phyloP scores from a whole-genome alignment of 2,888 invertebrate species.

The Gonocerus acuteangulatus region DNA sequence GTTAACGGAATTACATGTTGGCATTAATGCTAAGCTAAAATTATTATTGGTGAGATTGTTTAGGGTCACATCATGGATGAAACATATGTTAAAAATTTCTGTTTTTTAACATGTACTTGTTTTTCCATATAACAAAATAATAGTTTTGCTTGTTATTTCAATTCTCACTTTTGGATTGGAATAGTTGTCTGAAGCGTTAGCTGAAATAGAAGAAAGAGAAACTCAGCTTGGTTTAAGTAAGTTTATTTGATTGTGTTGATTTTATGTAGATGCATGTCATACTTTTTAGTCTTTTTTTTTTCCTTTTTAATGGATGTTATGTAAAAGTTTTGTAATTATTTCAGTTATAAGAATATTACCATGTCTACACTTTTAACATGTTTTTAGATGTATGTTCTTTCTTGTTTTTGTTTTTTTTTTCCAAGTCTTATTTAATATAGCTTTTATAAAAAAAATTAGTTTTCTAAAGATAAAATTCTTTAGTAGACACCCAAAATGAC shows the following conservation, averaged over 20 bases:
- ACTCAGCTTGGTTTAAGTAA: conserved; percentile 40
- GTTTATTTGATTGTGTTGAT: conserved; percentile 1
- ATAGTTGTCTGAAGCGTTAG: conserved; percentile 41
- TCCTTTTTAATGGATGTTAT: background rate
- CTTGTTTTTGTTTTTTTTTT: too few species aligned
- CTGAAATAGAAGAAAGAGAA: conserved; percentile 42
- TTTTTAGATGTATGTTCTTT: too few species aligned
- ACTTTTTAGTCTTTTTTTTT: background rate
- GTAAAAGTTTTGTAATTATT: too few species aligned
- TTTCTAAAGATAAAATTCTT: too few species aligned
- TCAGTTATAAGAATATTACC: too few species aligned
- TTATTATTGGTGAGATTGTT: background rate
- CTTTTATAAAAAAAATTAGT: too few species aligned
- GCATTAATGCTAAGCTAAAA: background rate
- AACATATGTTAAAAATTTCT: background rate
- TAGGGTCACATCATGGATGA: background rate
- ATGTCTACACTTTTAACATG: too few species aligned
- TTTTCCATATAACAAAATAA: background rate
- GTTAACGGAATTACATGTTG: too few species aligned
- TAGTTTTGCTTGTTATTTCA: background rate
- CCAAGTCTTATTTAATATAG: too few species aligned
- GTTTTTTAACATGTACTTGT: background rate
- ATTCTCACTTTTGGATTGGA: background rate
- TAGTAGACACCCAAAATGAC: too few species aligned
- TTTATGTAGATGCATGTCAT: background rate